A percentile compares a stretch with the other conserved stretches of the same genome.
Conservation (phyloP, 1,140 invertebrate species). For the Drosophila eugracilis region DNA sequence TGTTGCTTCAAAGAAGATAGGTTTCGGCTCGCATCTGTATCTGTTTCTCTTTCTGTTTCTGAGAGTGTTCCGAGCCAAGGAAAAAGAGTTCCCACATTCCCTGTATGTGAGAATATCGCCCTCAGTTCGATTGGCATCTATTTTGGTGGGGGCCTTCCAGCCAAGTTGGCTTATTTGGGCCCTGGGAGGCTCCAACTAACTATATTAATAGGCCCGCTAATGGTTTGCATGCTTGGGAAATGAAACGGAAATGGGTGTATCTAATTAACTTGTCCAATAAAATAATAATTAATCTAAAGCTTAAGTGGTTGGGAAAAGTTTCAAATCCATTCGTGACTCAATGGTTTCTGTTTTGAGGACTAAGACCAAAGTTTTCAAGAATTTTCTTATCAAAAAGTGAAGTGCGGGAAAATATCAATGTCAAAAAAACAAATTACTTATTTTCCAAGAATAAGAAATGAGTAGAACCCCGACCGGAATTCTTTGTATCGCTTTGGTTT, state of each 20-base stretch:
- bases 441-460: too few relatives aligned
- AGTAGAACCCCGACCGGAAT: too few relatives aligned
- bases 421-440: too few relatives aligned
- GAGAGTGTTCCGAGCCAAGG: constrained; percentile 19
- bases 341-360: too few relatives aligned
- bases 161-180: constrained; percentile 33
- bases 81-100: constrained; percentile 62
- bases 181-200: constrained; percentile 15
- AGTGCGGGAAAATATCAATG: too few relatives aligned
- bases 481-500: too few relatives aligned
- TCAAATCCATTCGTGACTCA: too few relatives aligned
- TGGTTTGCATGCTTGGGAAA: constrained; percentile 12
- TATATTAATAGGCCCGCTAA: constrained; percentile 32
- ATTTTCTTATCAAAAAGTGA: too few relatives aligned
- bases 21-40: constrained; percentile 67
- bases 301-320: too few relatives aligned
- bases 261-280: constrained; percentile 44
- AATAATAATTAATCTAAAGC: constrained; percentile 15
- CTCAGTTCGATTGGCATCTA: constrained; percentile 59
- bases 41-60: constrained; percentile 35
- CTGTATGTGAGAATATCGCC: constrained; percentile 71
- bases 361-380: too few relatives aligned
- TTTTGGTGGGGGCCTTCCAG: constrained; percentile 49
- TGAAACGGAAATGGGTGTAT: constrained; percentile 7
- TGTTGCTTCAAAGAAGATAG: constrained; percentile 81